These are phyloP conservation scores for Nannobrachium achirus DNA, from an alignment of 2,113 vertebrate genomes.

Conservation along the genomic window DNA sequence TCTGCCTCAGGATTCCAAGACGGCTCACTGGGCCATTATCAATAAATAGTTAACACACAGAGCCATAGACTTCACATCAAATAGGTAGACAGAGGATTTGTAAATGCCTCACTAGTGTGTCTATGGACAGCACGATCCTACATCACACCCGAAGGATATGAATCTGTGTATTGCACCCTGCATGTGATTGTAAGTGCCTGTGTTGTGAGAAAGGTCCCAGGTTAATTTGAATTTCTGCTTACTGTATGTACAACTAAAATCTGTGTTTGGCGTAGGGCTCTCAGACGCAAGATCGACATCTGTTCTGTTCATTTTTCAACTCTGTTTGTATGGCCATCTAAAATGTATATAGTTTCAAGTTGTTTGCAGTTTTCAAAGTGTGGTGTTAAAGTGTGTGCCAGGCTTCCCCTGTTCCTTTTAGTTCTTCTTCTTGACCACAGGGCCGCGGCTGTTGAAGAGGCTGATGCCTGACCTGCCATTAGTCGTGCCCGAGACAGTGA, in stretches of 20 bases:
- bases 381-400: neutral
- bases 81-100: conserved; percentile 42
- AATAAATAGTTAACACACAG: neutral
- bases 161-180: conserved; percentile 18
- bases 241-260: conserved; percentile 24
- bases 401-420: conserved; percentile 30
- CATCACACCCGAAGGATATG: conserved; percentile 36
- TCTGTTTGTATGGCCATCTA: conserved; percentile 8
- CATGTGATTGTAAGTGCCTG: conserved; percentile 20
- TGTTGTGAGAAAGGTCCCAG: conserved; percentile 12
- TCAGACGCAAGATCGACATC: conserved; percentile 25
- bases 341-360: neutral
- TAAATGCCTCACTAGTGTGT: conserved; percentile 54
- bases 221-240: neutral
- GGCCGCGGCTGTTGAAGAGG: conserved; percentile 81
- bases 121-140: conserved; percentile 14
- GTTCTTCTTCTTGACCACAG: conserved; percentile 81
- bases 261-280: conserved; percentile 34
- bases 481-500: conserved; percentile 65
- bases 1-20: conserved; percentile 38
- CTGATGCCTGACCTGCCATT: conserved; percentile 80
- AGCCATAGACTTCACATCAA: neutral
- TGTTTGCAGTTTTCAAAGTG: conserved; percentile 4
- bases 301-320: neutral
- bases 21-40: conserved; percentile 41